These are phyloP conservation scores for Cepphus grylle DNA, from an alignment of 2,113 vertebrate genomes.

Conservation along the genomic window DNA sequence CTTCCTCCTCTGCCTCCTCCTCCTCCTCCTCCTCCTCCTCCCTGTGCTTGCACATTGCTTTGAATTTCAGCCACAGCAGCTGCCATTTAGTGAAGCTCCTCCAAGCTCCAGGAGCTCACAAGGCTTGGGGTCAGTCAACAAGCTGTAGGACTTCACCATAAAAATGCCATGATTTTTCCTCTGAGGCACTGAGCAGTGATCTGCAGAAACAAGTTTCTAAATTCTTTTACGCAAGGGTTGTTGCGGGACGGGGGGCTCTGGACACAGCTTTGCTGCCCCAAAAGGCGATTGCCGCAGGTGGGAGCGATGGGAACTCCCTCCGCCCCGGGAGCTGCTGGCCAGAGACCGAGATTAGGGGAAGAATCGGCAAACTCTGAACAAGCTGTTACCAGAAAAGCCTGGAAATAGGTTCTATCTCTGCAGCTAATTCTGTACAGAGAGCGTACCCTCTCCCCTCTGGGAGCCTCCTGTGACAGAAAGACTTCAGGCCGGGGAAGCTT, in stretches of 20 bases:
- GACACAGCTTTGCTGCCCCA: background rate
- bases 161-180: background rate
- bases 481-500: background rate
- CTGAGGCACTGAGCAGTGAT: background rate
- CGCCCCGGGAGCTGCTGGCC: background rate
- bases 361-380: background rate
- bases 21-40: no score
- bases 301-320: background rate
- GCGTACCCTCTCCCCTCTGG: no score
- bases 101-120: background rate
- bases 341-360: background rate
- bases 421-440: background rate
- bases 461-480: no score
- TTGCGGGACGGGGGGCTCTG: background rate
- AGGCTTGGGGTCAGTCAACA: background rate
- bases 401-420: background rate
- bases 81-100: no score
- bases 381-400: background rate
- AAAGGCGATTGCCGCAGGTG: no score
- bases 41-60: background rate
- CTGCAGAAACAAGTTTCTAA: background rate
- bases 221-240: background rate
- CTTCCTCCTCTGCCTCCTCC: no score
- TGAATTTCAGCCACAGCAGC: background rate
- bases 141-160: background rate